Base-by-base conservation (phyloP, 2,888 invertebrate genomes). In the Athalia circularis region DNA sequence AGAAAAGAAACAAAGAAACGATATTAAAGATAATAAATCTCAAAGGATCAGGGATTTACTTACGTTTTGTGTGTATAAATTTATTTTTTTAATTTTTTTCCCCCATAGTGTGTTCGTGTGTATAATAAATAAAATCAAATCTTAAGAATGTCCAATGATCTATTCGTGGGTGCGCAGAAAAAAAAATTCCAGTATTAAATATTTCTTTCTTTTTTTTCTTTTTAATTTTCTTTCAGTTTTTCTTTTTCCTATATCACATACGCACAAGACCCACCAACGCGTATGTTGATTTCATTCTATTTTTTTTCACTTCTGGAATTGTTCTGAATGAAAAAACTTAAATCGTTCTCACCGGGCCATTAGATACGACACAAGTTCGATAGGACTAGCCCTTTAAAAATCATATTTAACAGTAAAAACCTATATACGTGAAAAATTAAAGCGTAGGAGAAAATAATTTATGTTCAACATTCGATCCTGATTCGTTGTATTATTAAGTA, bases 41-140 rank as follows among this genome's bases (percentile, higher is more conserved):
- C 15, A 72, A 72, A 57, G 48, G 57, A n/a, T 59, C 7, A n/a
- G 13, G 11, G 15, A 62, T 62, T 62, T 62, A 62, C 7, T 62
- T 62, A 62, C 13, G 8, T 7, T 52, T 29, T 67, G 5, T 29
- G 4, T 64, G 11, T n/a, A 8, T 68, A 5, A 29, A 52, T 68
- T 52, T 13, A 8, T 5, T 52, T 52, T 52, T 29, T n/a, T n/a
- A n/a, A n/a, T n/a, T n/a, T 29, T 11, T 2, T 52, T 52, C 11
- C 7, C 13, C 43, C 57, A 15, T 57, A 50, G 29, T 70, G 6
- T 70, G 9, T 59, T 2, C 11, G 11, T 29, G 29, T 15, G 11
- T 15, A 72, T 59, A 72, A 72, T 72, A 72, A 72, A 72, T 72
- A 72, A 72, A 13, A 72, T 72, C 47, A 43, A 3, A 45, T 4